These are phyloP conservation scores for Oeneis ivallda DNA, from an alignment of 2,888 invertebrate genomes.

Conservation along the genomic window DNA sequence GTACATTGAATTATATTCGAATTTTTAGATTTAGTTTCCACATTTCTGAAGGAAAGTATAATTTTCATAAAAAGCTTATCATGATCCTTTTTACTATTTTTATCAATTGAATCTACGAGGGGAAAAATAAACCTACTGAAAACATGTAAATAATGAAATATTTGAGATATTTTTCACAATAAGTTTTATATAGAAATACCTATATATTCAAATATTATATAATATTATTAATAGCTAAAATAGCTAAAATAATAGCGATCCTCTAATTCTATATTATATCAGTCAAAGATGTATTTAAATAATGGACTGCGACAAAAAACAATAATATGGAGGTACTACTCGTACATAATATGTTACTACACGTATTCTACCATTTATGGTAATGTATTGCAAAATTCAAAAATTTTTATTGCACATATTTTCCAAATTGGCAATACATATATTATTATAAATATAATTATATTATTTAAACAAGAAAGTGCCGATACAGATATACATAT, in stretches of 20 bases:
- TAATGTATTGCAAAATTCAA: slow-evolving; percentile 32
- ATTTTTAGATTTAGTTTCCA: neutral
- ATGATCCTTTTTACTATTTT: neutral
- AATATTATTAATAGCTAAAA: slow-evolving; percentile 24
- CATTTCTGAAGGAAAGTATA: neutral
- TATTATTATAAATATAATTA: neutral
- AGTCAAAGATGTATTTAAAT: slow-evolving; percentile 26
- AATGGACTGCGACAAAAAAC: slow-evolving; percentile 20
- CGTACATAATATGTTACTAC: too few relatives aligned
- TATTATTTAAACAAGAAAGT: slow-evolving; percentile 5
- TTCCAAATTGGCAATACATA: slow-evolving; percentile 20
- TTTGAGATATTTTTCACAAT: neutral
- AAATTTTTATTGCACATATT: slow-evolving; percentile 37
- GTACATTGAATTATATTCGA: slow-evolving; percentile 8
- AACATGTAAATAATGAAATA: slow-evolving; percentile 1
- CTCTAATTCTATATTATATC: slow-evolving; percentile 11
- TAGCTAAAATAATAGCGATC: slow-evolving; percentile 45
- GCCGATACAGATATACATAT: neutral
- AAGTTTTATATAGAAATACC: slow-evolving; percentile 47
- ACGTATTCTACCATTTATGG: slow-evolving; percentile 22
- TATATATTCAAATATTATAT: slow-evolving; percentile 36
- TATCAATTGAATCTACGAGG: neutral
- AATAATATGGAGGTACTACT: slow-evolving; percentile 21
- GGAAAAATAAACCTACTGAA: neutral
- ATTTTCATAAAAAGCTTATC: neutral